A percentile compares a stretch with the other conserved stretches of the same genome.
Conservation (phyloP, 1,140 invertebrate genomes). For the Nasonia longicornis region DNA sequence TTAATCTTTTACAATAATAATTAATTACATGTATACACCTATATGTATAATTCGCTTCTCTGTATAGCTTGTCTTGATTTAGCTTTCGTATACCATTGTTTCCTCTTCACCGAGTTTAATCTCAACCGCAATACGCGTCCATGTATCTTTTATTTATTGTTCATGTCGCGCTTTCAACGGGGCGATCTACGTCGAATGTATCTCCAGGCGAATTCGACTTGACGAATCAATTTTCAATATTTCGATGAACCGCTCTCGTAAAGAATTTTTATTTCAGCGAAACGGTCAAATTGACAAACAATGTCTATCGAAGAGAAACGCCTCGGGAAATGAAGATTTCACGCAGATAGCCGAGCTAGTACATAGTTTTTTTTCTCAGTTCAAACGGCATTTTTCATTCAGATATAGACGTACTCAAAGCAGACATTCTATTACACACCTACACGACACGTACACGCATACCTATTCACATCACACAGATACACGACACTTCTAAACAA, state of each 20-base stretch:
- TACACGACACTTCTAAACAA: constrained; percentile 43
- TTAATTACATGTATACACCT: constrained; percentile 15
- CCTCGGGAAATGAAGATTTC: constrained; percentile 41
- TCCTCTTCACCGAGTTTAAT: not conserved
- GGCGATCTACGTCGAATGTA: constrained; percentile 49
- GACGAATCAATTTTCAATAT: not conserved
- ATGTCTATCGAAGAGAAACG: constrained; percentile 1
- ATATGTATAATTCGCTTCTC: constrained; percentile 39
- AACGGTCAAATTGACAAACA: not conserved
- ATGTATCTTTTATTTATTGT: constrained; percentile 50
- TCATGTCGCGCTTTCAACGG: constrained; percentile 50
- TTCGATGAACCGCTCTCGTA: not conserved
- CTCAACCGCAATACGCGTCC: not conserved
- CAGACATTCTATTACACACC: constrained; percentile 42
- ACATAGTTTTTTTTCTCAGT: constrained; percentile 52
- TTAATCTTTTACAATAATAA: constrained; percentile 50
- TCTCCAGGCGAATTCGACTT: constrained; percentile 36
- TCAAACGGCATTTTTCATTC: constrained; percentile 54
- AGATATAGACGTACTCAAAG: constrained; percentile 55
- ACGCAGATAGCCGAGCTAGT: constrained; percentile 52
- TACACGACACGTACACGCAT: constrained; percentile 38
- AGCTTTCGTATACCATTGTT: not conserved
- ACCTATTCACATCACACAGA: constrained; percentile 26
- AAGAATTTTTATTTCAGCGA: not conserved
- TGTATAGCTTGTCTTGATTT: not conserved